Evolutionary conservation across 2,888 invertebrate species (phyloP).

Genomic region (Monochamus alternatus): DNA sequence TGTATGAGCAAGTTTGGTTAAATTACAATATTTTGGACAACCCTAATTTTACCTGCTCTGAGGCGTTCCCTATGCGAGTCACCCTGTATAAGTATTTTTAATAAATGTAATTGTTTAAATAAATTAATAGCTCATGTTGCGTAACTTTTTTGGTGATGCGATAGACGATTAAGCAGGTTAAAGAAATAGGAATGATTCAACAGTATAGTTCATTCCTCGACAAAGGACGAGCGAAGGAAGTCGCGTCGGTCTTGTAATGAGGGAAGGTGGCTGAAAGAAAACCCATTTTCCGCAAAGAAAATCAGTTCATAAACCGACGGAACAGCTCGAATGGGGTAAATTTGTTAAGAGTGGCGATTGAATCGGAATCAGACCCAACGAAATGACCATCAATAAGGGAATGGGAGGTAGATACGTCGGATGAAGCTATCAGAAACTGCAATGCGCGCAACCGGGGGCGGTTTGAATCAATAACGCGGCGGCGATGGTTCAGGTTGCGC

Average conservation of each 20-base stretch:
- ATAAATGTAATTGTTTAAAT: no score
- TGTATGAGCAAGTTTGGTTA: no score
- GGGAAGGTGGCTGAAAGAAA: background rate
- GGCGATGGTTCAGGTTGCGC: conserved; percentile 61
- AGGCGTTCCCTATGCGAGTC: no score
- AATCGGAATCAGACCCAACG: conserved; percentile 63
- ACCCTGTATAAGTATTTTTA: no score
- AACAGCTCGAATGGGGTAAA: conserved; percentile 40
- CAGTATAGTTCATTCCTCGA: background rate
- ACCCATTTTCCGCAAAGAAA: conserved; percentile 28
- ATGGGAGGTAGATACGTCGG: conserved; percentile 47
- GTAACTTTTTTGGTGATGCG: no score
- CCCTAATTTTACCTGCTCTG: no score
- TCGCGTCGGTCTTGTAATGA: background rate
- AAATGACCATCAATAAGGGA: conserved; percentile 63
- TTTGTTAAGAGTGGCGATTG: conserved; percentile 56
- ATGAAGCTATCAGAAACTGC: conserved; percentile 62
- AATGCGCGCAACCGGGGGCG: conserved; percentile 62
- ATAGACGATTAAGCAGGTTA: no score
- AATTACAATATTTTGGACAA: no score
- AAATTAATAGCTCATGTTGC: no score
- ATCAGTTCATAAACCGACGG: conserved; percentile 35
- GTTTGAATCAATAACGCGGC: conserved; percentile 62
- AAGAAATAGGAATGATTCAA: no score
- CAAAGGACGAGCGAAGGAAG: background rate